Conservation (phyloP, 2,888 invertebrate species). For the Odontocolon sp. region DNA sequence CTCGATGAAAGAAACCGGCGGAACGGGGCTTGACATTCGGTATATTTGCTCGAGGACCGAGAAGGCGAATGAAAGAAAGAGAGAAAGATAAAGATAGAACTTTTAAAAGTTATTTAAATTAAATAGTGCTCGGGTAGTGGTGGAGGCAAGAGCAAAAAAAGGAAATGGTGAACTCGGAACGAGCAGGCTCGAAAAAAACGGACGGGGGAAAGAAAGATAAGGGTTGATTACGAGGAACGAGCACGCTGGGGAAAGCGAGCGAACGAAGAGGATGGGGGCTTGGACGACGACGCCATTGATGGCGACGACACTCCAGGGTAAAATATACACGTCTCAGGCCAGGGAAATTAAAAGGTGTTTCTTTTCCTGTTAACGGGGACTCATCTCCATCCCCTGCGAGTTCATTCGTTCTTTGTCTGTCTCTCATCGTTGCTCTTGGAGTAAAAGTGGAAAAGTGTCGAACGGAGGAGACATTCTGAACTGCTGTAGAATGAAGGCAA, state of each 20-base stretch:
- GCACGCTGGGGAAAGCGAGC: slow-evolving; percentile 25
- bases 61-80: slow-evolving; percentile 44
- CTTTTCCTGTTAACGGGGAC: slow-evolving; percentile 48
- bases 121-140: slow-evolving; percentile 67
- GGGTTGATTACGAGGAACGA: slow-evolving; percentile 65
- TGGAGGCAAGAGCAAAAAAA: slow-evolving; percentile 28
- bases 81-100: slow-evolving; percentile 58
- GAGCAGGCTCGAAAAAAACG: slow-evolving; percentile 28
- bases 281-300: slow-evolving; percentile 65
- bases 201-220: slow-evolving; percentile 64
- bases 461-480: too few relatives aligned
- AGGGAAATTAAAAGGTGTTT: slow-evolving; percentile 71
- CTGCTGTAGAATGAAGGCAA: too few relatives aligned
- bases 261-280: not conserved
- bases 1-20: slow-evolving; percentile 31
- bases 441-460: too few relatives aligned
- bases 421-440: not conserved
- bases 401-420: not conserved
- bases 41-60: slow-evolving; percentile 46
- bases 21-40: slow-evolving; percentile 35
- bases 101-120: slow-evolving; percentile 76
- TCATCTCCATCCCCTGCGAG: slow-evolving; percentile 4
- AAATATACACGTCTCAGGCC: slow-evolving; percentile 67
- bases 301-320: slow-evolving; percentile 70
- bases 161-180: slow-evolving; percentile 38